These are phyloP conservation scores for Phyllotis vaccarum DNA, from an alignment of 2,797 vertebrate genomes.

Conservation along the genomic window DNA sequence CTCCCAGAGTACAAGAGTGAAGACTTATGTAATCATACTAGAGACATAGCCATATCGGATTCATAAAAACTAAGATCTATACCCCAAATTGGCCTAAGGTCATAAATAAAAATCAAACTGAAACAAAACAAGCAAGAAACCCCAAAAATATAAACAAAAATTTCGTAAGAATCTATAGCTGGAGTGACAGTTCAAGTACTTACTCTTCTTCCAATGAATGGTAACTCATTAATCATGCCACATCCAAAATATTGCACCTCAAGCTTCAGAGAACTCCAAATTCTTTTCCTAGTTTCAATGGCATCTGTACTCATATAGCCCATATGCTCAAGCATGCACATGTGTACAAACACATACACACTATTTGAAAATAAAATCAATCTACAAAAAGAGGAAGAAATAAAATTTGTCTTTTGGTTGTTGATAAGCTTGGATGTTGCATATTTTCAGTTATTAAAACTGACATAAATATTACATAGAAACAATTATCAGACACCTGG, in stretches of 20 bases:
- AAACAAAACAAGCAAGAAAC: neutral
- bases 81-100: neutral
- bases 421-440: neutral
- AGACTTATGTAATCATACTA: neutral
- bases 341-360: neutral
- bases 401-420: no score
- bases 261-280: neutral
- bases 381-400: neutral
- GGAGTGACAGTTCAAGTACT: neutral
- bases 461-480: neutral
- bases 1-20: neutral
- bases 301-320: neutral
- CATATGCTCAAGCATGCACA: neutral
- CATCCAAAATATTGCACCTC: neutral
- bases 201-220: no score
- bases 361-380: neutral
- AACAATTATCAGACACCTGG: neutral
- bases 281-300: neutral
- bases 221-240: neutral
- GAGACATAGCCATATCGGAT: neutral
- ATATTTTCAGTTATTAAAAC: neutral
- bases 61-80: neutral
- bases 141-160: no score
- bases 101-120: neutral
- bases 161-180: neutral